These are phyloP conservation scores for Cantharis rufa DNA, from an alignment of 2,888 invertebrate genomes.

Conservation along the genomic window DNA sequence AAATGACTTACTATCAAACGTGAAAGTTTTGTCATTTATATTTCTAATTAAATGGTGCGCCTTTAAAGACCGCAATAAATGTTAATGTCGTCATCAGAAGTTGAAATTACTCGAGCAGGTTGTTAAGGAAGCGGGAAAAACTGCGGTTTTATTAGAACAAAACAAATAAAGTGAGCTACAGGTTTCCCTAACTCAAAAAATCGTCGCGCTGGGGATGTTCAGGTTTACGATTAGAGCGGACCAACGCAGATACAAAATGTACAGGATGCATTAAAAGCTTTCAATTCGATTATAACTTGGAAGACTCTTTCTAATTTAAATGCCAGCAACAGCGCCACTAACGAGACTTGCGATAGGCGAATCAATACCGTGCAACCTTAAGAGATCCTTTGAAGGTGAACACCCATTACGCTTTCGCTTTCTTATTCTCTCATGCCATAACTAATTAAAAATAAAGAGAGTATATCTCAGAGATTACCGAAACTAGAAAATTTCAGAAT, in stretches of 20 bases:
- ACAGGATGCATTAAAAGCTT: too few species aligned
- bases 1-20: slow-evolving; percentile 2
- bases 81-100: neutral
- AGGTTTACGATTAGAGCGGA: too few species aligned
- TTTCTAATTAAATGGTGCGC: slow-evolving; percentile 12
- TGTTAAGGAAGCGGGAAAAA: neutral
- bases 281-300: too few species aligned
- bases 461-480: neutral
- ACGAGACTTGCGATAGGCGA: neutral
- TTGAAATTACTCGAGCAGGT: slow-evolving; percentile 1
- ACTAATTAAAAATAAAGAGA: neutral
- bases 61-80: slow-evolving; percentile 5
- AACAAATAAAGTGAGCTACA: neutral
- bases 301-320: too few species aligned
- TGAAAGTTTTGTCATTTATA: slow-evolving; percentile 6
- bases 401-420: neutral
- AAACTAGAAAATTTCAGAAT: neutral
- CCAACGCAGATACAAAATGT: neutral
- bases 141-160: neutral
- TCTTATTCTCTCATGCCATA: neutral
- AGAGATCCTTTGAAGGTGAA: neutral
- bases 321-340: neutral
- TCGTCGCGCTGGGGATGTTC: neutral
- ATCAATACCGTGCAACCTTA: neutral
- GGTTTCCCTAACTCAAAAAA: neutral